Evolutionary conservation across 2,797 vertebrate species (phyloP), one percentile per base, ranked within the genome.

Genomic region (Betta splendens): DNA sequence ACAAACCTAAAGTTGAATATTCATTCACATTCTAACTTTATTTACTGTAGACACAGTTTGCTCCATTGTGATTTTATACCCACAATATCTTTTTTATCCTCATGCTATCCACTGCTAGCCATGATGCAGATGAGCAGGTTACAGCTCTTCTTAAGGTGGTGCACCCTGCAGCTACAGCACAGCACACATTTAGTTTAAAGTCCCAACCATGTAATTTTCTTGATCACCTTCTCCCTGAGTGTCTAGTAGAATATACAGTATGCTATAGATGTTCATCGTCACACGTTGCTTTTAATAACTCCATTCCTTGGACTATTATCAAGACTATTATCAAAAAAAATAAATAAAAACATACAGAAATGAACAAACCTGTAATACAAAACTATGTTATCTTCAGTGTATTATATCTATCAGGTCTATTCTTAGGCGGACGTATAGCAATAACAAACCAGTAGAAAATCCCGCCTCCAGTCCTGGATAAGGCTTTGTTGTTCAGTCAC

Each of bases 401-500:
- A 4, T 64, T 64, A 52, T 16, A 22, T 15, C 23, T 60, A 74
- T 42, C 31, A 28, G 26, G 16, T 47, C 7, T 70, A 8, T 70
- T 61, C 66, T 50, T 48, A 18, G 48, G 64, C 60, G 66, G 72
- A 79, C 67, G 65, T 70, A 59, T 66, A 57, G 67, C 55, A 66
- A 66, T 56, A 44, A 66, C 46, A 38, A 67, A 75, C 54, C 15
- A 71, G 58, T 37, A 40, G 66, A 53, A 79, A 78, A 84, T 72
- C 74, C 64, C 25, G 39, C 63, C 36, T 56, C 46, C 62, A 46
- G 69, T 56, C 61, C 51, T 64, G 43, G 64, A 78, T 79, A 75
- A 81, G 81, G 74, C 77, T 79, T 75, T 77, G 55, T 75, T 50
- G 52, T 68, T 78, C 65, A 58, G 59, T 64, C 60, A 20, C 26